These are phyloP conservation scores for Vidua macroura DNA, from an alignment of 2,113 vertebrate genomes.

Conservation along the genomic window DNA sequence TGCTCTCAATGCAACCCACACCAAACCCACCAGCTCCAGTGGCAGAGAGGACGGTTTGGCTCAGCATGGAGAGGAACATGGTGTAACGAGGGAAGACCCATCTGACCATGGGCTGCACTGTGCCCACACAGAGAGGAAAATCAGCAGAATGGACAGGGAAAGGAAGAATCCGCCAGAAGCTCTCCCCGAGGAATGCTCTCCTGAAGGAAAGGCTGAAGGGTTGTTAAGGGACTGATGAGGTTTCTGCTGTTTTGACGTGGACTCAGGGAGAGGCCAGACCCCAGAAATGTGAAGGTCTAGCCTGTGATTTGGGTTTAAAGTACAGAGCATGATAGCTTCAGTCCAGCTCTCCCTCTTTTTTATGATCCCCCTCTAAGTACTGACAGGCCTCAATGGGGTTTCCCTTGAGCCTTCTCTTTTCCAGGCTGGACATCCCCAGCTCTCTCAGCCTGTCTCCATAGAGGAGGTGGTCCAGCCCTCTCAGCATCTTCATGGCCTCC, in stretches of 20 bases:
- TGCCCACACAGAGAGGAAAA: rapidly evolving
- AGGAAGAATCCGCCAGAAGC: background rate
- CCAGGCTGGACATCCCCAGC: background rate
- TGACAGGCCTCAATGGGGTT: background rate
- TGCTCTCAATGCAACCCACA: background rate
- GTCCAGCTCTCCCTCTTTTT: background rate
- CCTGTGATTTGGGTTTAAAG: background rate
- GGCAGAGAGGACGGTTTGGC: background rate
- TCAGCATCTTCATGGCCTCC: background rate
- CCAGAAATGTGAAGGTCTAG: background rate
- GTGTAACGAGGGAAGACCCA: background rate
- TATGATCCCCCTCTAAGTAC: background rate
- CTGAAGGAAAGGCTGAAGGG: background rate
- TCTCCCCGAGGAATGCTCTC: background rate
- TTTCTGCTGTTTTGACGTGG: background rate
- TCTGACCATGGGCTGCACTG: background rate
- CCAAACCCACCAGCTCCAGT: background rate
- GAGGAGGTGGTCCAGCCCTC: background rate
- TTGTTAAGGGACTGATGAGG: background rate
- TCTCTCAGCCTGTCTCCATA: background rate
- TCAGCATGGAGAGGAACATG: background rate
- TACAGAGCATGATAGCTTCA: background rate
- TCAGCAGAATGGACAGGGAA: background rate
- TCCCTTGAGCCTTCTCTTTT: background rate
- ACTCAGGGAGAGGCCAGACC: background rate